Conservation (phyloP, 1,140 invertebrate species). For the Ceratitis capitata region DNA sequence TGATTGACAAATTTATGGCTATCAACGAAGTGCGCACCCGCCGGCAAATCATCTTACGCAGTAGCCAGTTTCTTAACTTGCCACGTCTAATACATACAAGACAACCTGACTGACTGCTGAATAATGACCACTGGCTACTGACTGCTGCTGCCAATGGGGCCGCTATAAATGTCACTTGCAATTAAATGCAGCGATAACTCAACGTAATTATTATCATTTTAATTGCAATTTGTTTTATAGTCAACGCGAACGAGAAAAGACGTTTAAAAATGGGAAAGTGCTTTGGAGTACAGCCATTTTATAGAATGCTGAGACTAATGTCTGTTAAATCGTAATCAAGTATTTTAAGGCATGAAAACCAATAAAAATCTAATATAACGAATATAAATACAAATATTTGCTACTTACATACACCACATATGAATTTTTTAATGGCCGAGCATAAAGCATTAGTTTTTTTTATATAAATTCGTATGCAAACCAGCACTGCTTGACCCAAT, state of each 20-base stretch:
- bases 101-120: not conserved
- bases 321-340: not conserved
- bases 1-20: not conserved
- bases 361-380: too few relatives aligned
- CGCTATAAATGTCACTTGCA: slow-evolving; percentile 35
- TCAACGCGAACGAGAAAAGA: not conserved
- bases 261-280: not conserved
- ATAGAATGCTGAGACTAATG: not conserved
- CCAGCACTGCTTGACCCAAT: too few relatives aligned
- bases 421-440: not conserved
- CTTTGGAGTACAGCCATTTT: not conserved
- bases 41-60: not conserved
- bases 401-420: not conserved
- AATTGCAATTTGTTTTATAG: slow-evolving; percentile 37
- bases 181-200: slow-evolving; percentile 32
- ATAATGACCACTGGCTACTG: not conserved
- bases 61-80: slow-evolving; percentile 7
- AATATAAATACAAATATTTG: too few relatives aligned
- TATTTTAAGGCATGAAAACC: not conserved
- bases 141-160: not conserved
- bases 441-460: not conserved
- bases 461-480: too few relatives aligned
- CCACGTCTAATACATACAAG: not conserved
- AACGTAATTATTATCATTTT: slow-evolving; percentile 40
- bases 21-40: not conserved